phyloP scores from a whole-genome alignment of 2,113 vertebrate species.

The Salvelinus sp. region DNA sequence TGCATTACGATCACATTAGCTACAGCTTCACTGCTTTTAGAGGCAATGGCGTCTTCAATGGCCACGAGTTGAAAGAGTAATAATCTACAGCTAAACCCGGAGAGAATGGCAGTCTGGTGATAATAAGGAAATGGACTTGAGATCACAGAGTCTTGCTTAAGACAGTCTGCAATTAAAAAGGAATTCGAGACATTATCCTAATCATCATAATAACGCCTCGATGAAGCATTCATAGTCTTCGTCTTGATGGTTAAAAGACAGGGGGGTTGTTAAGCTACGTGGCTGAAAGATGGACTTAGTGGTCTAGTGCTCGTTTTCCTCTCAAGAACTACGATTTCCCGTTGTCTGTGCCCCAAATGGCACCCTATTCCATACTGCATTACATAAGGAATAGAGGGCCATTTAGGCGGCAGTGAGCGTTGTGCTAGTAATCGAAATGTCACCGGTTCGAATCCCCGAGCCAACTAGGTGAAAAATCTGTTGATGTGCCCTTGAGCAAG shows the following conservation, averaged over 20 bases:
- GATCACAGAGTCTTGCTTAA: background rate
- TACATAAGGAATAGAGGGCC: too few relatives aligned
- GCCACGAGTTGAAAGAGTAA: background rate
- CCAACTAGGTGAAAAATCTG: too few relatives aligned
- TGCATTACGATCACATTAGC: constrained; percentile 33
- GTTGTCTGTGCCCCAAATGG: background rate
- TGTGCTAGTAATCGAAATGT: too few relatives aligned
- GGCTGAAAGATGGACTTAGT: background rate
- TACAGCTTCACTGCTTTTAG: constrained; percentile 9
- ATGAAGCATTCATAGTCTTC: background rate
- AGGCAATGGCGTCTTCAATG: constrained; percentile 24
- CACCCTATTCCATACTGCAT: too few relatives aligned
- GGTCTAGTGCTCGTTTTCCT: background rate
- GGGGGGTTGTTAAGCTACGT: background rate
- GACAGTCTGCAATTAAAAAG: background rate
- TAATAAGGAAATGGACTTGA: constrained; percentile 7
- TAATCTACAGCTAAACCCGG: constrained; percentile 11
- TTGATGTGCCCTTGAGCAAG: too few relatives aligned
- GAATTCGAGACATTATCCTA: background rate
- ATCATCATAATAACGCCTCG: background rate
- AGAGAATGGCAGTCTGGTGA: background rate
- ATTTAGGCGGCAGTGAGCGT: too few relatives aligned
- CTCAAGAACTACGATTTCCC: background rate
- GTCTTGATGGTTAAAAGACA: background rate
- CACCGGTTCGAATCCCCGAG: too few relatives aligned